phyloP scores from a whole-genome alignment of 2,797 vertebrate species.

The Myotis myotis region DNA sequence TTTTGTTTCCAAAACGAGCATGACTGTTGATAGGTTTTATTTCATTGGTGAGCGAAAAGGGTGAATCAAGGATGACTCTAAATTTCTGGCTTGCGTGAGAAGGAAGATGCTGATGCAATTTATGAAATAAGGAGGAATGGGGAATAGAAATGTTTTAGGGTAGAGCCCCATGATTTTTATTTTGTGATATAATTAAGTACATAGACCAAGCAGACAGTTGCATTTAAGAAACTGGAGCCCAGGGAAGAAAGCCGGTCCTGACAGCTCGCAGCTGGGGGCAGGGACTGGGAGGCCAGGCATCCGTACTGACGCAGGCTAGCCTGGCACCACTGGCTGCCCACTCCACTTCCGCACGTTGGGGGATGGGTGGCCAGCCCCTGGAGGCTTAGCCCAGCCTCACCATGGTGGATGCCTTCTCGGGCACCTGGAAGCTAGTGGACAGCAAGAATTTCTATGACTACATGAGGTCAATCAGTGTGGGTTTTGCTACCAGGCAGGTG shows the following conservation, averaged over 20 bases:
- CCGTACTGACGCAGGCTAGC: background rate
- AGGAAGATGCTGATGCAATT: background rate
- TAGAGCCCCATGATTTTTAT: background rate
- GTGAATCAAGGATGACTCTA: background rate
- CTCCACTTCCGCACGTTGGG: background rate
- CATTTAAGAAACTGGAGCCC: background rate
- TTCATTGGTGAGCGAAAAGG: background rate
- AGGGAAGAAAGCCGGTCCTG: background rate
- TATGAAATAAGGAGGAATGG: background rate
- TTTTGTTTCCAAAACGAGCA: background rate
- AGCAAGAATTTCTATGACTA: slow-evolving; percentile 94
- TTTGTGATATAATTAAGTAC: background rate
- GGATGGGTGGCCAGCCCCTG: background rate
- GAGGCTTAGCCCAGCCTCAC: slow-evolving; percentile 22
- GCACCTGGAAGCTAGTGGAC: slow-evolving; percentile 92
- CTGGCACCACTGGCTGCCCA: background rate
- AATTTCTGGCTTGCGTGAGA: slow-evolving; percentile 11
- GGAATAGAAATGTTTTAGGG: background rate
- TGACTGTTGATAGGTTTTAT: background rate
- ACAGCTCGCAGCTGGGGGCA: background rate
- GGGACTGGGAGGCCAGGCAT: background rate
- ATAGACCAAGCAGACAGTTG: background rate
- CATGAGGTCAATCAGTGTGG: slow-evolving; percentile 92
- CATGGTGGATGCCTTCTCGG: slow-evolving; percentile 91
- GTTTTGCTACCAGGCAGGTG: slow-evolving; percentile 90